Evolutionary conservation across 2,888 invertebrate species (phyloP).

Genomic region (Masnerella sp.): DNA sequence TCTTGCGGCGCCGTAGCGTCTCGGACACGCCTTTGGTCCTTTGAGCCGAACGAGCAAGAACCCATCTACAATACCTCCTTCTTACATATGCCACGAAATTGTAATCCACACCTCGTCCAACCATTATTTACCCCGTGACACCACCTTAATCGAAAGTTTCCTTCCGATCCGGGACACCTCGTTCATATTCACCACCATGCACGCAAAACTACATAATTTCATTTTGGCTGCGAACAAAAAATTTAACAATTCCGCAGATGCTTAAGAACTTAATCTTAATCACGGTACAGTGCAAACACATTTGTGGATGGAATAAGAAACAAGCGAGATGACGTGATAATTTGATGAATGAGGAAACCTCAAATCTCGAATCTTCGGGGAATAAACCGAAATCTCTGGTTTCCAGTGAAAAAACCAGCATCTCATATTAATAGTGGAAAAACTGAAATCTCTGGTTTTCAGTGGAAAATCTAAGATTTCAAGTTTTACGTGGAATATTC

Average conservation of each 20-base stretch:
- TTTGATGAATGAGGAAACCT: too few species aligned
- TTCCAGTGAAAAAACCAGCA: too few species aligned
- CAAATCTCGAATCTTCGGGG: too few species aligned
- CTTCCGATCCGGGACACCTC: conserved; percentile 55
- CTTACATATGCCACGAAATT: conserved; percentile 71
- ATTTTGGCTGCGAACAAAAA: conserved; percentile 33
- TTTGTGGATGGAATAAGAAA: too few species aligned
- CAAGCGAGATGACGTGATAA: too few species aligned
- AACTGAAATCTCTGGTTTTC: too few species aligned
- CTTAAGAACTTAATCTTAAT: conserved; percentile 5
- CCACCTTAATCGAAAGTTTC: conserved; percentile 59
- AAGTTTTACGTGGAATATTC: too few species aligned
- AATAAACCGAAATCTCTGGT: too few species aligned
- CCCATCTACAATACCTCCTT: conserved; percentile 62
- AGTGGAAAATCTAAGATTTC: too few species aligned
- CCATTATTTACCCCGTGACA: conserved; percentile 65
- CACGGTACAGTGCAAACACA: too few species aligned
- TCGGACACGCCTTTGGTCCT: conserved; percentile 69
- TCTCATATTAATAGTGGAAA: too few species aligned
- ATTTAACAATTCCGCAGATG: conserved; percentile 22
- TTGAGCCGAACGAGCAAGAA: conserved; percentile 59
- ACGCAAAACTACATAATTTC: conserved; percentile 50
- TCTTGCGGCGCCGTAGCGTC: conserved; percentile 75
- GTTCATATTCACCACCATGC: conserved; percentile 56
- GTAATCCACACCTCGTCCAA: conserved; percentile 70